Evolutionary conservation across 2,797 vertebrate species (phyloP), one percentile per base, ranked within the genome.

Genomic region (Arremon aurantiirostris): DNA sequence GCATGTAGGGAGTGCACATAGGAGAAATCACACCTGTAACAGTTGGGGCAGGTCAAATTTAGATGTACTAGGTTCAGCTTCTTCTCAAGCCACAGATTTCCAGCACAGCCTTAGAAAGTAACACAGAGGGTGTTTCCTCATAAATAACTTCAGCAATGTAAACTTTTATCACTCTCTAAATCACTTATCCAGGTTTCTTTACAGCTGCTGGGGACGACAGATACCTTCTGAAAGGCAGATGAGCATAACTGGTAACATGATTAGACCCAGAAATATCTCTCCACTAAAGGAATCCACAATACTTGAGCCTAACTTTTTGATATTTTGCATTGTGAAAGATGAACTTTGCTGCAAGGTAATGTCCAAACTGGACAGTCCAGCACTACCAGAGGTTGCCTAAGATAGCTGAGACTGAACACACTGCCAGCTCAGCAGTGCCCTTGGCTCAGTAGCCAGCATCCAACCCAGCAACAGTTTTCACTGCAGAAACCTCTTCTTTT

Each of bases 1-100:
- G 0, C 72, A 44, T 3, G 24, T 21, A 50, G 12, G 21, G 18
- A 44, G 17, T 0, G 0, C 65, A 61, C 1, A 1, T 4, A 61
- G 27, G 14, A 85, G 17, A 61, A 87, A 69, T 22, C 14, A 78
- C 17, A 70, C 8, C 15, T 55, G 7, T 1, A 87, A 14, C 3
- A 65, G 17, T 0, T 77, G 65, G 18, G 8, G 0, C 3, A 59
- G 24, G 23, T 11, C 13, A 23, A 75, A 87, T 75, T 73, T n/a
- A 30, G 9, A 61, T 65, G 23, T 7, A 34, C 13, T 44, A 34
- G 11, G 15, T 32, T 89, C 41, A 53, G 39, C 49, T 78, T 75
- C 41, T 76, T 85, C n/a, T 27, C 23, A 28, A 75, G n/a, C 52
- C 30, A 82, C 26, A 75, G 39, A 65, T 16, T 75, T 75, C 8